phyloP scores from a whole-genome alignment of 2,888 invertebrate species.

The Spialia ferax region DNA sequence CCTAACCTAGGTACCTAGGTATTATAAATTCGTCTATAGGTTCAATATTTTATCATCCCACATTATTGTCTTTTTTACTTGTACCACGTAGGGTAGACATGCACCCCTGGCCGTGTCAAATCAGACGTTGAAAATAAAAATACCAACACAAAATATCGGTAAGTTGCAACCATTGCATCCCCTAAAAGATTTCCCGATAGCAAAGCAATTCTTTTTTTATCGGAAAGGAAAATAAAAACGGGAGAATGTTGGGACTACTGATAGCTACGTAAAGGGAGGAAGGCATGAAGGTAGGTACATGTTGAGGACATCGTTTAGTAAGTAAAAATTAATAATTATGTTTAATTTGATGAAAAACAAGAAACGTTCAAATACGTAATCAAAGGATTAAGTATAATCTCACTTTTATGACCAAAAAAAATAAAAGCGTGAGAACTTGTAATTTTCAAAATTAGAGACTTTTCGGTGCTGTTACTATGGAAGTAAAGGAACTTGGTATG shows the following conservation, averaged over 20 bases:
- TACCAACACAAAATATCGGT: conserved; percentile 31
- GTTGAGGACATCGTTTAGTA: too few relatives aligned
- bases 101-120: conserved; percentile 1
- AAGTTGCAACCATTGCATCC: conserved; percentile 34
- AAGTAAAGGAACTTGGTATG: conserved; percentile 34
- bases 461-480: conserved; percentile 29
- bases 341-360: too few relatives aligned
- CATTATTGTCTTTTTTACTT: too few relatives aligned
- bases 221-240: conserved; percentile 14
- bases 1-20: too few relatives aligned
- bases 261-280: too few relatives aligned
- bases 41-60: too few relatives aligned
- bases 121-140: conserved; percentile 28
- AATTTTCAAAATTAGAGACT: conserved; percentile 31
- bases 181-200: conserved; percentile 4
- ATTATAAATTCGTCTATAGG: too few relatives aligned
- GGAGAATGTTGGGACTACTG: too few relatives aligned
- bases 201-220: conserved; percentile 31
- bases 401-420: conserved; percentile 17
- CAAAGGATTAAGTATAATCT: too few relatives aligned
- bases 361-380: too few relatives aligned
- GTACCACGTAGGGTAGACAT: neutral
- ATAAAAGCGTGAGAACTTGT: conserved; percentile 32
- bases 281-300: too few relatives aligned
- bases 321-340: too few relatives aligned